A percentile compares a stretch with the other conserved stretches of the same genome.
These are phyloP conservation scores for Alentia gelatinosa DNA, from an alignment of 2,888 invertebrate genomes.

Conservation along the genomic window DNA sequence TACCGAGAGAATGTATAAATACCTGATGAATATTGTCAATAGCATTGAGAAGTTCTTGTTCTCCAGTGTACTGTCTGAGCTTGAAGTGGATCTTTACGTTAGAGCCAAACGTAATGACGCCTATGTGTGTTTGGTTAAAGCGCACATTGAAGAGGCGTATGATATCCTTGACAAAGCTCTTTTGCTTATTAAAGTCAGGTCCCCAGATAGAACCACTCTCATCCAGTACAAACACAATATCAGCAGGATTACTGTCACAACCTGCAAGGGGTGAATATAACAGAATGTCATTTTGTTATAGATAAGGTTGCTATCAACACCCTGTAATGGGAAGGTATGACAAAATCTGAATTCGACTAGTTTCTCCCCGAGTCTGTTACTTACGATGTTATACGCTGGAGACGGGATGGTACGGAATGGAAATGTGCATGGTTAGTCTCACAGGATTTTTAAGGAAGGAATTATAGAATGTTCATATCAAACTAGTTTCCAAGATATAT, in stretches of 20 bases:
- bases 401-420: background rate
- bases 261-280: background rate
- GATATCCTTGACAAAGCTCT: constrained; percentile 25
- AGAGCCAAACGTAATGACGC: constrained; percentile 39
- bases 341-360: background rate
- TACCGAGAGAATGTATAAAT: background rate
- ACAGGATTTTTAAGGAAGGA: background rate
- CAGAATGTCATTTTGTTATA: background rate
- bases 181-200: constrained; percentile 39
- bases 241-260: constrained; percentile 47
- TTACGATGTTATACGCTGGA: too few relatives aligned
- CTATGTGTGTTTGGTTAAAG: constrained; percentile 24
- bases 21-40: background rate
- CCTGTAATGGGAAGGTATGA: background rate
- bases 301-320: background rate
- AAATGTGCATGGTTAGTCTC: background rate
- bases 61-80: background rate
- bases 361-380: too few relatives aligned
- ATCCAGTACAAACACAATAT: constrained; percentile 56
- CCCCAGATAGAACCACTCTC: constrained; percentile 53
- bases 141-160: constrained; percentile 27
- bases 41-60: background rate
- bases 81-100: background rate
- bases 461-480: background rate
- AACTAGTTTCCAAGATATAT: background rate